phyloP scores from a whole-genome alignment of 2,797 vertebrate species.

The Discoglossus pictus region DNA sequence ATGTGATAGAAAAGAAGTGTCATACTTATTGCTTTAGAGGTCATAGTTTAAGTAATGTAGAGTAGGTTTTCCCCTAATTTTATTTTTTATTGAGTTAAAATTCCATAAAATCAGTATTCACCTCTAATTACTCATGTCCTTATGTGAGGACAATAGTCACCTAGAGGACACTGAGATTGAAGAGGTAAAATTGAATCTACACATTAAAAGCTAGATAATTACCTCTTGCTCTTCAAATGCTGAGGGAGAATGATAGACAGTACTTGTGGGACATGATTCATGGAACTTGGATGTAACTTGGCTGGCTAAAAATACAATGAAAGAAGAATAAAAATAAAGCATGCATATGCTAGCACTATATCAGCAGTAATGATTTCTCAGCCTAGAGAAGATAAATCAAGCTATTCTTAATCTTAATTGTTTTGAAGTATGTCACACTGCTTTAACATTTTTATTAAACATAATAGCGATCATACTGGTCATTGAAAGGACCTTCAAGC shows the following conservation, averaged over 20 bases:
- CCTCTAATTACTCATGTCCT: slow-evolving; percentile 46
- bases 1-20: too few relatives aligned
- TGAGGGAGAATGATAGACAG: slow-evolving; percentile 46
- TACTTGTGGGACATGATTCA: slow-evolving; percentile 51
- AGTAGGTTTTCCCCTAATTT: neutral
- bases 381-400: slow-evolving; percentile 41
- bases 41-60: slow-evolving; percentile 11
- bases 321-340: slow-evolving; percentile 49
- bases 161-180: slow-evolving; percentile 49
- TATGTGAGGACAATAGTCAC: slow-evolving; percentile 49
- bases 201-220: slow-evolving; percentile 50
- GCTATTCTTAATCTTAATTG: slow-evolving; percentile 48
- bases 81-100: slow-evolving; percentile 15
- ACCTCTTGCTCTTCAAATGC: slow-evolving; percentile 43
- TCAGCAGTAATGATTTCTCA: slow-evolving; percentile 40
- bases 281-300: slow-evolving; percentile 39
- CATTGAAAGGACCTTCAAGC: slow-evolving; percentile 52
- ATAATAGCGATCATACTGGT: slow-evolving; percentile 38
- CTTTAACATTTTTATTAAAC: slow-evolving; percentile 51
- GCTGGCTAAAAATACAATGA: slow-evolving; percentile 48
- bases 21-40: neutral
- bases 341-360: slow-evolving; percentile 50
- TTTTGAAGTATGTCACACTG: slow-evolving; percentile 49
- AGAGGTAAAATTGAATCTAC: slow-evolving; percentile 48
- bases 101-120: slow-evolving; percentile 35